These are phyloP conservation scores for Amia ocellicauda DNA, from an alignment of 2,113 vertebrate species.

Conservation along the genomic window DNA sequence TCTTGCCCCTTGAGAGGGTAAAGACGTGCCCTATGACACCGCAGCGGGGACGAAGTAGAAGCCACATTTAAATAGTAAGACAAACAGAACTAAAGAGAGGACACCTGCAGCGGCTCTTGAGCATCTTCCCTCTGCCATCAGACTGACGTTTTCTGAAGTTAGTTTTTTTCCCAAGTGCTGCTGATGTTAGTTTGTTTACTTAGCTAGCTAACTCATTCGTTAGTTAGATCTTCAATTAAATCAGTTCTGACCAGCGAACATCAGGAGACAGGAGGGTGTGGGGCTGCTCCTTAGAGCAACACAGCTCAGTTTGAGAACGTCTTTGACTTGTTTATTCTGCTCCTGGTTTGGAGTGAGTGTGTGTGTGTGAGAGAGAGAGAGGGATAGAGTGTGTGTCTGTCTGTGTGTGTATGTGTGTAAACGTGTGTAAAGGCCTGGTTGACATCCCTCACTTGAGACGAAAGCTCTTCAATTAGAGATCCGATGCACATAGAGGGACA, in stretches of 20 bases:
- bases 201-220: slow-evolving; percentile 6
- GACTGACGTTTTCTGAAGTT: neutral
- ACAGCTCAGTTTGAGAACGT: neutral
- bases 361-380: neutral
- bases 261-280: neutral
- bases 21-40: too few species aligned
- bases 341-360: slow-evolving; percentile 24
- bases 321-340: slow-evolving; percentile 8
- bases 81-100: neutral
- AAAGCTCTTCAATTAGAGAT: neutral
- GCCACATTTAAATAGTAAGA: too few species aligned
- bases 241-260: too few species aligned
- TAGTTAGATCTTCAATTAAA: neutral
- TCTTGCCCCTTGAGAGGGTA: too few species aligned
- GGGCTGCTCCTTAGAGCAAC: slow-evolving; percentile 1
- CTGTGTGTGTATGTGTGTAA: slow-evolving; percentile 13
- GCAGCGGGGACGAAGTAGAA: too few species aligned
- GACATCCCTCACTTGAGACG: neutral
- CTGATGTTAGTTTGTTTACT: slow-evolving; percentile 14
- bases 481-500: too few species aligned
- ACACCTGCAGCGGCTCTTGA: neutral
- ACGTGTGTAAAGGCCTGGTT: neutral
- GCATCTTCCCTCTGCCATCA: neutral
- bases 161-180: neutral
- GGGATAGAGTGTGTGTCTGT: neutral